A percentile compares a stretch with the other conserved stretches of the same genome.
Conservation (phyloP, 2,888 invertebrate genomes). For the Mythimna ferrago region DNA sequence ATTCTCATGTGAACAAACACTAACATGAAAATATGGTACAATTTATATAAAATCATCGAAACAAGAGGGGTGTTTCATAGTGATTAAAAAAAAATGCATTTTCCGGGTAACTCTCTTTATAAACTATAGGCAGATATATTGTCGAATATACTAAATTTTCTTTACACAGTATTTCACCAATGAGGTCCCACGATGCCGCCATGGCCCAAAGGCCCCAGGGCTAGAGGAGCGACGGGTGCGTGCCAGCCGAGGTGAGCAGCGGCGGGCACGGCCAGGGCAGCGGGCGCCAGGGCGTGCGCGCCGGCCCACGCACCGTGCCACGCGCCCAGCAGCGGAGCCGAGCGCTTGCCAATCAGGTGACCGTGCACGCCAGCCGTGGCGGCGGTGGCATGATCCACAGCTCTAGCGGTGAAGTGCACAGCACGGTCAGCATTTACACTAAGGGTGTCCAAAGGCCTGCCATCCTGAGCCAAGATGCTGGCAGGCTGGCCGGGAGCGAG, state of each 20-base stretch:
- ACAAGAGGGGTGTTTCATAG: neutral
- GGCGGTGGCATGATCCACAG: slow-evolving; percentile 75
- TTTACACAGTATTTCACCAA: slow-evolving; percentile 76
- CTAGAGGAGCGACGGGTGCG: slow-evolving; percentile 67
- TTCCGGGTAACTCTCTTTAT: slow-evolving; percentile 87
- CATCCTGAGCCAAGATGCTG: slow-evolving; percentile 84
- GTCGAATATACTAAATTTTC: slow-evolving; percentile 61
- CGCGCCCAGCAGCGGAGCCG: slow-evolving; percentile 75
- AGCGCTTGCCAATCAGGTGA: slow-evolving; percentile 82
- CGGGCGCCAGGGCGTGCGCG: slow-evolving; percentile 66
- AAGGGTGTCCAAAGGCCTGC: slow-evolving; percentile 87
- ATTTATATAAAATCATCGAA: neutral
- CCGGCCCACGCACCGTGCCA: slow-evolving; percentile 61
- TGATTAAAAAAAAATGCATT: slow-evolving; percentile 48
- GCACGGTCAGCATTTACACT: slow-evolving; percentile 87
- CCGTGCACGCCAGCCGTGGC: slow-evolving; percentile 73
- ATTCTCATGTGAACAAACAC: neutral
- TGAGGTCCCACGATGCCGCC: slow-evolving; percentile 67
- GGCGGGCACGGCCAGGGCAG: slow-evolving; percentile 68
- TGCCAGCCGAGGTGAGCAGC: slow-evolving; percentile 68
- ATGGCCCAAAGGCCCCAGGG: slow-evolving; percentile 68
- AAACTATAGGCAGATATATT: slow-evolving; percentile 73
- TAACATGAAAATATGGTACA: neutral
- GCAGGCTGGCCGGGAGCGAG: slow-evolving; percentile 86
- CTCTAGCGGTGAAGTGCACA: slow-evolving; percentile 82